Evolutionary conservation across 2,797 vertebrate species (phyloP), one percentile per base, ranked within the genome.

Genomic region (Poecile montanus): DNA sequence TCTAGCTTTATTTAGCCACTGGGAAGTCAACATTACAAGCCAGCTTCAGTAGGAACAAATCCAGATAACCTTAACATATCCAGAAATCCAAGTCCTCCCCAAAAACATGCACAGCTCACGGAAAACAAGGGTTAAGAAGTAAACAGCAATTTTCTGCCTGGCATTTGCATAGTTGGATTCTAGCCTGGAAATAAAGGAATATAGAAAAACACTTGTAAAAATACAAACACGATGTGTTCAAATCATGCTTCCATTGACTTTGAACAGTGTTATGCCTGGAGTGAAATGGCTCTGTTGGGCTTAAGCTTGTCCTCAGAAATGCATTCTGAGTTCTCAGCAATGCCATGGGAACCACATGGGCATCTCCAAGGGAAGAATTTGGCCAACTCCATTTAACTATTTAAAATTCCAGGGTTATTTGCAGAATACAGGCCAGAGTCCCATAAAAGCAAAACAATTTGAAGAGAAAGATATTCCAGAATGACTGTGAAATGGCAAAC

Each of bases 231-330:
- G 36, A 79, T 63, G 76, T 75, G 89, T 78, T 95, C 88, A 91
- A 92, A 96, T 86, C 94, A 92, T 81, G 93, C 91, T 93, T 94
- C 79, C 70, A 86, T 92, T 96, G 95, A 93, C 93, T 95, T 93
- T 88, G 91, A 97, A 83, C 87, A 91, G 93, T 91, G 82, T 68
- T 96, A 81, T 57, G 92, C 91, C 92, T 81, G 76, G 78, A 94
- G 76, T 73, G 62, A 96, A 97, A 96, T 67, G 62, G 70, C 82
- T 94, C 94, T 95, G 70, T 13, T 36, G 88, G 92, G 95, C 54
- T 94, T 93, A 87, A 90, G 86, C 81, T 80, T 83, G 93, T 93
- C 90, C 91, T 94, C 86, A 89, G 76, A 95, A 94, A 82, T 6
- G 17, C 3, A 7, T 67, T 71, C 53, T 47, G 53, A 78, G 65